Percentiles rank a stretch among this genome's conserved stretches.
Conservation (phyloP, 64 coral and sea anemone species). For the Dendronephthya gigantea region DNA sequence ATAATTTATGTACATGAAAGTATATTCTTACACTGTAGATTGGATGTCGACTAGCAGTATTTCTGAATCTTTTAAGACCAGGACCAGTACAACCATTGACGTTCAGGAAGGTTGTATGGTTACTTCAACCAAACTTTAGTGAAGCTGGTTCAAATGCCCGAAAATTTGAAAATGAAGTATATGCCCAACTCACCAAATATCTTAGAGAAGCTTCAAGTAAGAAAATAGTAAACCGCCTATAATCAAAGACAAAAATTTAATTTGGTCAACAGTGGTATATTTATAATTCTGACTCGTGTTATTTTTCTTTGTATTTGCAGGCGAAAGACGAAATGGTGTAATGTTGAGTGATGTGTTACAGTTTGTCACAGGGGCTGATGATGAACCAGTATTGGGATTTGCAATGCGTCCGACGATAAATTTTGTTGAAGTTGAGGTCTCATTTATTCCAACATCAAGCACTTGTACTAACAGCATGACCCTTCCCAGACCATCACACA, state of each 20-base stretch:
- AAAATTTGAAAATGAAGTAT: slow-evolving; percentile 32
- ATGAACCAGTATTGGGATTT: not conserved
- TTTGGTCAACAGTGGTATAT: not conserved
- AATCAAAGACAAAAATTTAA: not conserved
- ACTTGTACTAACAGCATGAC: not conserved
- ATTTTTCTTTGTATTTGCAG: not conserved
- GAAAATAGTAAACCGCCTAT: not conserved
- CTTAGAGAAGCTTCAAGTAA: not conserved
- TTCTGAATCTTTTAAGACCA: slow-evolving; percentile 42
- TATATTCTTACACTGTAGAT: slow-evolving; percentile 21
- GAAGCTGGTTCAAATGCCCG: slow-evolving; percentile 39
- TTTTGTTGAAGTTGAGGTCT: not conserved
- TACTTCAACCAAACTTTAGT: slow-evolving; percentile 33
- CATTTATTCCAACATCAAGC: not conserved
- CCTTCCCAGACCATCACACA: not conserved
- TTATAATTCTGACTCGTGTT: not conserved
- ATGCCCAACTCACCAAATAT: slow-evolving; percentile 14
- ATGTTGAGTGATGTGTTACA: not conserved
- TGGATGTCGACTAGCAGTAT: slow-evolving; percentile 30
- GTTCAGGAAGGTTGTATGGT: slow-evolving; percentile 34
- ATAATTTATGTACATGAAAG: slow-evolving; percentile 16
- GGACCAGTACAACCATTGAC: slow-evolving; percentile 32
- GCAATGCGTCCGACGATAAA: not conserved
- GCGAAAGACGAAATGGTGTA: not conserved
- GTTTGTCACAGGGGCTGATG: slow-evolving; percentile 13